phyloP scores from a whole-genome alignment of 2,113 vertebrate genomes.

The Neomonachus schauinslandi region DNA sequence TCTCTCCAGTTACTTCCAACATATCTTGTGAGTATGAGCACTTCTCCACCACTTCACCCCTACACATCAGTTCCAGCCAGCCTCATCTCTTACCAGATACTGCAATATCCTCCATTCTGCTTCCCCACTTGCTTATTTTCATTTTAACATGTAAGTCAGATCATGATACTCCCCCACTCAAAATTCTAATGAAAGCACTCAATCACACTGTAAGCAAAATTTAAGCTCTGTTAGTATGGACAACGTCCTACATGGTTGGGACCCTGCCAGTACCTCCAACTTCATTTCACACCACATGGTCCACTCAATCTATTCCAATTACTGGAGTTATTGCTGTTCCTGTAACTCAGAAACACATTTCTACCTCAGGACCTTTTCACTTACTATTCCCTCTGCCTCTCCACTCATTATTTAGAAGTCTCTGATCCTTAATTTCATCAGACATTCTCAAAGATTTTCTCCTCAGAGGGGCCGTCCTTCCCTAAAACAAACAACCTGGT shows the following conservation, averaged over 20 bases:
- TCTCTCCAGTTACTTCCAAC: background rate
- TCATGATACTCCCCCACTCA: background rate
- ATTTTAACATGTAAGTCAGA: background rate
- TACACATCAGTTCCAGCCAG: accelerated
- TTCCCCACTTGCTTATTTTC: background rate
- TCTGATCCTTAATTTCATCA: background rate
- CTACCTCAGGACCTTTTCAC: background rate
- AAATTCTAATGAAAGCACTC: background rate
- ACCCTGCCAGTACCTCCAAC: background rate
- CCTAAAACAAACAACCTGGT: background rate
- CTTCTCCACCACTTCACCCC: background rate
- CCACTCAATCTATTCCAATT: background rate
- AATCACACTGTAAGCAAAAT: background rate
- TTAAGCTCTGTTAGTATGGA: background rate
- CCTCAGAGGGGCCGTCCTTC: background rate
- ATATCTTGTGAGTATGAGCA: background rate
- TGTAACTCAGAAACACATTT: background rate
- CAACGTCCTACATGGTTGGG: background rate
- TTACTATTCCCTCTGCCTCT: background rate
- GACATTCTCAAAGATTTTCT: background rate
- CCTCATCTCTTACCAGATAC: accelerated
- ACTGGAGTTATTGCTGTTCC: background rate
- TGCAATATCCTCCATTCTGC: accelerated
- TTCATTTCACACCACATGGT: background rate
- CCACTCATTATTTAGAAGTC: background rate